Percentiles rank a stretch among this genome's conserved stretches.
phyloP scores from a whole-genome alignment of 2,888 invertebrate species.

The Diadegma fenestrale region DNA sequence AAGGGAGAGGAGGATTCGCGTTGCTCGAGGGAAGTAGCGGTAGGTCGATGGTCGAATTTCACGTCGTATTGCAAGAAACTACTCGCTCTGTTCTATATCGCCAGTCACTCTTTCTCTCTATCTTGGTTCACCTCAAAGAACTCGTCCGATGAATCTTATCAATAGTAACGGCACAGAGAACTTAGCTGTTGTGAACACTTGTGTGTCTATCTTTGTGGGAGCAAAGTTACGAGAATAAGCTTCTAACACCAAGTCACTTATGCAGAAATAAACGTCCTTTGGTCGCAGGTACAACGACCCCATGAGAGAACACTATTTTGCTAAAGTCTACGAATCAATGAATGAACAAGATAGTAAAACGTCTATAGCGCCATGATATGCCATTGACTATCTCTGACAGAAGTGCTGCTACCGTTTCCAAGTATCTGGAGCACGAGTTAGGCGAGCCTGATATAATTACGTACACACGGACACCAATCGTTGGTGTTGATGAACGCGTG shows the following conservation, averaged over 20 bases:
- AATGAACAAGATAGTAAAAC: conserved; percentile 45
- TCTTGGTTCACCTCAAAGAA: conserved; percentile 31
- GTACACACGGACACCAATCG: not conserved
- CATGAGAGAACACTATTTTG: conserved; percentile 27
- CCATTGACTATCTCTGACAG: conserved; percentile 61
- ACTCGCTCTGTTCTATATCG: conserved; percentile 16
- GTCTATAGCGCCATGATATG: conserved; percentile 16
- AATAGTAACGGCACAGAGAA: conserved; percentile 28
- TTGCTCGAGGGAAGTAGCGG: conserved; percentile 46
- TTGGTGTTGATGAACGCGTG: not conserved
- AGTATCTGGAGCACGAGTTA: conserved; percentile 51
- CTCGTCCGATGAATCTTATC: conserved; percentile 59
- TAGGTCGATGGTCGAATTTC: conserved; percentile 61
- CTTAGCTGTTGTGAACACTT: conserved; percentile 37
- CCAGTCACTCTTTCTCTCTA: conserved; percentile 4
- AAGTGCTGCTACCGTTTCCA: conserved; percentile 28
- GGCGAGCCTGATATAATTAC: conserved; percentile 31
- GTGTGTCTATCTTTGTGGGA: not conserved
- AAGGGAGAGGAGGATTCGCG: conserved; percentile 18
- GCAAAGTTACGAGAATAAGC: conserved; percentile 18
- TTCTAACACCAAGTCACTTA: conserved; percentile 4
- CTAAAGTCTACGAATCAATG: conserved; percentile 57
- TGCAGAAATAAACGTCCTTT: conserved; percentile 25
- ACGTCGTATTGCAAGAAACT: conserved; percentile 54
- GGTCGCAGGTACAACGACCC: conserved; percentile 61